Conservation (phyloP, 2,888 invertebrate genomes). For the Heliconius hortense region DNA sequence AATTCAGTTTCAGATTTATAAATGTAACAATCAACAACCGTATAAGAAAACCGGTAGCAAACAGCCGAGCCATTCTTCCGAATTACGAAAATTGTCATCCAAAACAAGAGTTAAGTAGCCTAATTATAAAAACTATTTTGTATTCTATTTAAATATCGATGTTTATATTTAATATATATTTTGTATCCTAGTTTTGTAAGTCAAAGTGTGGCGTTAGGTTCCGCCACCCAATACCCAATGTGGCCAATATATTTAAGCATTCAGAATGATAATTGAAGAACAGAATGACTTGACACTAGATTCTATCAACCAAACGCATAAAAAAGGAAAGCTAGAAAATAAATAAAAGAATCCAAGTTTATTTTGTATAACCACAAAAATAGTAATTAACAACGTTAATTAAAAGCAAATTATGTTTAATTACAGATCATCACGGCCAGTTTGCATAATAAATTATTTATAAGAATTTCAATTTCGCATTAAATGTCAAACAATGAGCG, state of each 20-base stretch:
- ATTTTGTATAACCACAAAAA: neutral
- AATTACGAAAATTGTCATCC: too few relatives aligned
- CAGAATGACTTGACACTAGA: too few relatives aligned
- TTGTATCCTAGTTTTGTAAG: neutral
- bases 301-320: neutral
- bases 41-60: too few relatives aligned
- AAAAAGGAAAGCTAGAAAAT: neutral
- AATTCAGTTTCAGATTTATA: too few relatives aligned
- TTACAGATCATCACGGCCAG: slow-evolving; percentile 2
- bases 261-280: too few relatives aligned
- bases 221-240: neutral
- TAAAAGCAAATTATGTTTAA: slow-evolving; percentile 18
- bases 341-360: neutral
- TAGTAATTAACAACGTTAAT: slow-evolving; percentile 4
- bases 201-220: neutral
- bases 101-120: too few relatives aligned
- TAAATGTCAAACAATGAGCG: slow-evolving; percentile 19
- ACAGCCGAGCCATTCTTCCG: too few relatives aligned
- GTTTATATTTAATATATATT: neutral
- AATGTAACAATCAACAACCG: too few relatives aligned
- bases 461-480: slow-evolving; percentile 17
- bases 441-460: slow-evolving; percentile 22
- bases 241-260: too few relatives aligned
- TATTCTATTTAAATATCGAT: too few relatives aligned
- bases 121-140: too few relatives aligned